phyloP scores from a whole-genome alignment of 1,140 invertebrate species.

The Leptoteleia sp. region DNA sequence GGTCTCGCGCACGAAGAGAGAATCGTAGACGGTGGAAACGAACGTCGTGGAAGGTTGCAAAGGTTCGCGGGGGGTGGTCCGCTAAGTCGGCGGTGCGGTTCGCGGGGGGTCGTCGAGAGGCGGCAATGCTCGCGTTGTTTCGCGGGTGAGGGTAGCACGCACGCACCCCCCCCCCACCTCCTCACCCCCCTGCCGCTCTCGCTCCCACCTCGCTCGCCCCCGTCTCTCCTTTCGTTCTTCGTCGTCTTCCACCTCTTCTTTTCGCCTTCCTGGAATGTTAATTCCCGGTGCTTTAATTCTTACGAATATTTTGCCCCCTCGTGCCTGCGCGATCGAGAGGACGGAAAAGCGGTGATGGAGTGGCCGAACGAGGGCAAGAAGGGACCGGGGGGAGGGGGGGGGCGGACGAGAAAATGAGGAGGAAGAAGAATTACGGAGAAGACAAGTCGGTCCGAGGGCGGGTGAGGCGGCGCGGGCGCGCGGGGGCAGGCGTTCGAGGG shows the following conservation, averaged over 20 bases:
- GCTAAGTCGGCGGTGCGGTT: constrained; percentile 56
- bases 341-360: no score
- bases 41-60: constrained; percentile 64
- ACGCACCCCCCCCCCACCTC: no score
- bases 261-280: constrained; percentile 78
- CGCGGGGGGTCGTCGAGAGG: constrained; percentile 61
- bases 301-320: no score
- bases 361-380: no score
- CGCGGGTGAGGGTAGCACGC: constrained; percentile 76
- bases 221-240: constrained; percentile 25
- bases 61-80: constrained; percentile 52
- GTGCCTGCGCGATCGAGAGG: no score
- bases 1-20: constrained; percentile 62
- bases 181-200: constrained; percentile 49
- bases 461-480: constrained; percentile 1
- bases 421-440: constrained; percentile 55
- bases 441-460: constrained; percentile 50
- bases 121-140: constrained; percentile 79
- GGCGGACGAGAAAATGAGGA: constrained; percentile 58
- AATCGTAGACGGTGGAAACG: constrained; percentile 72
- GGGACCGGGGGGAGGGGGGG: no score
- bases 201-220: no score
- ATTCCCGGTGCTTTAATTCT: constrained; percentile 81
- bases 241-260: constrained; percentile 59
- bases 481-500: no score